A percentile compares a stretch with the other conserved stretches of the same genome.
Conservation (phyloP, 2,797 vertebrate species). For the Tarsius wallacei region DNA sequence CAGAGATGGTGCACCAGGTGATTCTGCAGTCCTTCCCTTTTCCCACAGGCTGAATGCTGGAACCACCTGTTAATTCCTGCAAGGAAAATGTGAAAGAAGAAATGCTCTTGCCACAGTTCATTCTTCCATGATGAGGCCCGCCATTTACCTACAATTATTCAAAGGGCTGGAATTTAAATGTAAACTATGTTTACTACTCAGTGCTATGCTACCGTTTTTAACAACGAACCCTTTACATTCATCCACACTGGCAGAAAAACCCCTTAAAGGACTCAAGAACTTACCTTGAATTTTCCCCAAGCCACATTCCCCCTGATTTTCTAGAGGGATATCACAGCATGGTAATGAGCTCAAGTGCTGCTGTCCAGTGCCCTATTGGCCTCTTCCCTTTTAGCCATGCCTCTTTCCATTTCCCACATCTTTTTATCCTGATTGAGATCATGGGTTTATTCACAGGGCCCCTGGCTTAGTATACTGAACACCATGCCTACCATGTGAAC, state of each 20-base stretch:
- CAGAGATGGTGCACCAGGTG: background rate
- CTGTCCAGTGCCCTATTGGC: background rate
- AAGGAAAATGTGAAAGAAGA: slow-evolving; percentile 39
- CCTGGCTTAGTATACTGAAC: background rate
- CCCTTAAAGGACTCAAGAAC: background rate
- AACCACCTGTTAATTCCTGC: slow-evolving; percentile 16
- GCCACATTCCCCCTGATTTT: background rate
- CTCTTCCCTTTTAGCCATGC: slow-evolving; percentile 35
- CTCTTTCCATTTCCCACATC: slow-evolving; percentile 58
- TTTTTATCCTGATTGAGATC: background rate
- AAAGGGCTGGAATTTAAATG: slow-evolving; percentile 41
- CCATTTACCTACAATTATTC: slow-evolving; percentile 26
- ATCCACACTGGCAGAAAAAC: slow-evolving; percentile 28
- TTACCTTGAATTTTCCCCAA: slow-evolving; percentile 34
- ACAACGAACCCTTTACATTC: slow-evolving; percentile 22
- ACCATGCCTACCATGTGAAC: background rate
- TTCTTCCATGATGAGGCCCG: background rate
- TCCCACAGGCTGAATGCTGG: background rate
- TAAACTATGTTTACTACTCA: slow-evolving; percentile 7
- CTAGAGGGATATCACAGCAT: background rate
- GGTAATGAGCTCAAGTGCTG: slow-evolving; percentile 16
- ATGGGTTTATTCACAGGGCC: background rate
- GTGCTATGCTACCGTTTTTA: background rate
- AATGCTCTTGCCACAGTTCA: background rate
- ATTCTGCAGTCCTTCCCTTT: slow-evolving; percentile 18